A percentile compares a stretch with the other conserved stretches of the same genome.
These are phyloP conservation scores for Anas platyrhynchos DNA, from an alignment of 2,113 vertebrate species.

Conservation along the genomic window DNA sequence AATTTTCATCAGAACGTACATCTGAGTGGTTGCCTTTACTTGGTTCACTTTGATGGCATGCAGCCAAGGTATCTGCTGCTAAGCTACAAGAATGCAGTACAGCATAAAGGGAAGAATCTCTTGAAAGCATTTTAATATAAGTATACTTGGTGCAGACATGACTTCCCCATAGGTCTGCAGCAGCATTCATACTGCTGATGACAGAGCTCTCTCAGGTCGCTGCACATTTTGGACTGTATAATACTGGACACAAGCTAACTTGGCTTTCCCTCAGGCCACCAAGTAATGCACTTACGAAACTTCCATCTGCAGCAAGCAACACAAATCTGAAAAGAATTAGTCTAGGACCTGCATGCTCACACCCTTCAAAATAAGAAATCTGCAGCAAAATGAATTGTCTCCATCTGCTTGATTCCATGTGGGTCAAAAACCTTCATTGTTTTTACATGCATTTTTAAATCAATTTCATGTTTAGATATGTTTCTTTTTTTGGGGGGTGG, in stretches of 20 bases:
- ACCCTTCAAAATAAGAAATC: background rate
- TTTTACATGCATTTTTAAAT: background rate
- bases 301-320: slow-evolving; percentile 10
- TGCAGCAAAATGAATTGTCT: background rate
- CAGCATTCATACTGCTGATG: background rate
- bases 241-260: slow-evolving; percentile 4
- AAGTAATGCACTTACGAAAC: background rate
- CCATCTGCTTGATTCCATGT: background rate
- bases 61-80: background rate
- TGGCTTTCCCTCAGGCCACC: background rate
- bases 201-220: background rate
- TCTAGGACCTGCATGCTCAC: background rate
- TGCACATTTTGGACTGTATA: background rate
- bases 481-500: background rate
- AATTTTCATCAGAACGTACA: background rate
- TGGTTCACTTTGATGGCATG: background rate
- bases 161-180: background rate
- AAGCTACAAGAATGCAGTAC: background rate
- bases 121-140: background rate
- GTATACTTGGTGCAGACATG: background rate
- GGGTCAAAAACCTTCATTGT: background rate
- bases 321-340: background rate
- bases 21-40: background rate
- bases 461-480: background rate
- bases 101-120: background rate